A percentile compares a stretch with the other conserved stretches of the same genome.
These are phyloP conservation scores for Acropternis orthonyx DNA, from an alignment of 2,797 vertebrate genomes.

Conservation along the genomic window DNA sequence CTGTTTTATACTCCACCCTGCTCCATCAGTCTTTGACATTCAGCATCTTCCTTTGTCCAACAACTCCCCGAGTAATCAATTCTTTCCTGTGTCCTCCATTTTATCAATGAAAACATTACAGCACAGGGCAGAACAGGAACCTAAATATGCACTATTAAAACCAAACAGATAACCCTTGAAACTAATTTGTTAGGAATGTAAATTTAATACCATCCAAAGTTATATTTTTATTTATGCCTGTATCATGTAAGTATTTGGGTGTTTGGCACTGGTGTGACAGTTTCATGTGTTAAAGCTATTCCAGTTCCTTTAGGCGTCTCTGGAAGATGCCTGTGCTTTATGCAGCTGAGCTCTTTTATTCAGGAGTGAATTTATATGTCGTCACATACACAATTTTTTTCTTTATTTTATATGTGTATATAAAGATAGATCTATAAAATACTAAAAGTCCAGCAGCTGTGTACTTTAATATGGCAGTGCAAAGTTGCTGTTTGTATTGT, in stretches of 20 bases:
- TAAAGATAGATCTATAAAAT: not conserved
- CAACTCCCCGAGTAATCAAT: not conserved
- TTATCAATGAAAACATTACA: not conserved
- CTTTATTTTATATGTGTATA: not conserved
- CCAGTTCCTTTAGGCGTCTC: not conserved
- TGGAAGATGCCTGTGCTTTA: not conserved
- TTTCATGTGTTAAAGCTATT: not conserved
- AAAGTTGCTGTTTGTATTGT: not conserved
- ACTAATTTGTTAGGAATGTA: not conserved
- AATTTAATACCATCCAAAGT: not conserved
- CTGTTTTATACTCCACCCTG: not conserved
- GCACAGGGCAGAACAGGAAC: not conserved
- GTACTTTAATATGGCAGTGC: not conserved
- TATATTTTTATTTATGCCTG: not conserved
- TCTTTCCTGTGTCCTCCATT: not conserved
- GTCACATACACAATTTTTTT: not conserved
- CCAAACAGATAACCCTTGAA: not conserved
- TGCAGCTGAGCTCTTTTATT: not conserved
- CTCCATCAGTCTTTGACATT: not conserved
- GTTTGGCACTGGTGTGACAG: not conserved
- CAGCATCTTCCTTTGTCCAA: not conserved
- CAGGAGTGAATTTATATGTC: not conserved
- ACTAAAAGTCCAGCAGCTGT: not conserved
- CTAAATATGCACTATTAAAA: not conserved
- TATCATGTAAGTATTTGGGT: not conserved